Conservation (phyloP, 2,888 invertebrate genomes). For the Agrotis segetum region DNA sequence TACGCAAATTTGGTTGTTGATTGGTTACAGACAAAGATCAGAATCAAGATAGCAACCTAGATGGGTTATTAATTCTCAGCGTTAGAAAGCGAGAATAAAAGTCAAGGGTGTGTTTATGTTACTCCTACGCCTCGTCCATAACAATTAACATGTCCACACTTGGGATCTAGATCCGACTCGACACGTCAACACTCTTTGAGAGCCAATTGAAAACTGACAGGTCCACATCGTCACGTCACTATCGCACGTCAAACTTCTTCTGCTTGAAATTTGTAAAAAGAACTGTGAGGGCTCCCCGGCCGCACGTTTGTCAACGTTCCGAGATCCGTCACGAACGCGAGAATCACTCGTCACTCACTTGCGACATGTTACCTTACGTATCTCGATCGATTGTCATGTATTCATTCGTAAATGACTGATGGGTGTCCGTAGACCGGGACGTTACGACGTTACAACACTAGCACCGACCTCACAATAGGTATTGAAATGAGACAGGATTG, state of each 20-base stretch:
- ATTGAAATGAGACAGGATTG: conserved; percentile 84
- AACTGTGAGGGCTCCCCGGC: conserved; percentile 63
- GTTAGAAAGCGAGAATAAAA: conserved; percentile 48
- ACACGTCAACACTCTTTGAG: conserved; percentile 86
- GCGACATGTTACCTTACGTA: conserved; percentile 82
- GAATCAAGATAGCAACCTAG: no score
- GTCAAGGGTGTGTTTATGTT: conserved; percentile 57
- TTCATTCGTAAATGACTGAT: conserved; percentile 86
- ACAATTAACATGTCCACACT: conserved; percentile 88
- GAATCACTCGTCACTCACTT: conserved; percentile 82
- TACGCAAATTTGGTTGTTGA: no score
- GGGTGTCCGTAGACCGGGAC: conserved; percentile 76
- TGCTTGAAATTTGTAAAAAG: conserved; percentile 79
- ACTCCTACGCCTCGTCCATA: conserved; percentile 76
- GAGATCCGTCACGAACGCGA: conserved; percentile 77
- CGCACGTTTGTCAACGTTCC: conserved; percentile 81
- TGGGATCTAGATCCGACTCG: conserved; percentile 81
- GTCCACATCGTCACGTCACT: conserved; percentile 83
- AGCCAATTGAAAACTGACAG: conserved; percentile 86
- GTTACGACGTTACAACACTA: conserved; percentile 79
- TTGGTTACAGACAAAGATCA: no score
- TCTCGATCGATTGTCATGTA: conserved; percentile 85
- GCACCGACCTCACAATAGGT: conserved; percentile 81
- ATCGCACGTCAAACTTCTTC: conserved; percentile 79
- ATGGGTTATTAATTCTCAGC: no score